phyloP scores from a whole-genome alignment of 1,140 invertebrate genomes.

The Cotesia vestalis region DNA sequence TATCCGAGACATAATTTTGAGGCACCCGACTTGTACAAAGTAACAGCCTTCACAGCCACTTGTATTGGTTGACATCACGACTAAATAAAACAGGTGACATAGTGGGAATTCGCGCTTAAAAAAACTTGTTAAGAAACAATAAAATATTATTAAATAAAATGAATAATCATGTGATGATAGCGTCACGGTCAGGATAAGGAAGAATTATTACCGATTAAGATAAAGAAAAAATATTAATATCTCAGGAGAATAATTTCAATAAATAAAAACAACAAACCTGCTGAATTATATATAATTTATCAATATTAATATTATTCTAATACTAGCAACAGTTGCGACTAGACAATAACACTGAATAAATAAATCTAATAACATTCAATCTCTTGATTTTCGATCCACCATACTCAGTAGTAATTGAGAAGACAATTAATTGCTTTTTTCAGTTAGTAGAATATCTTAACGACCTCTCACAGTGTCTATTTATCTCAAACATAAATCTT shows the following conservation, averaged over 20 bases:
- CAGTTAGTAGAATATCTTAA: not conserved
- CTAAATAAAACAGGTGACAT: constrained; percentile 51
- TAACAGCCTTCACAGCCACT: constrained; percentile 49
- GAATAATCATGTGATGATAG: constrained; percentile 3
- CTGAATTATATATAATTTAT: not conserved
- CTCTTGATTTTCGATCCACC: not conserved
- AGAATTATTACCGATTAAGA: too few relatives aligned
- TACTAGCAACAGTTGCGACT: constrained; percentile 5
- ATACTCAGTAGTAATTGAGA: not conserved
- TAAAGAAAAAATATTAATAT: too few relatives aligned
- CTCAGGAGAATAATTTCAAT: not conserved
- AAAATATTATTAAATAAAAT: not conserved
- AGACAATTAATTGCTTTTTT: too few relatives aligned
- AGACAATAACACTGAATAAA: constrained; percentile 17
- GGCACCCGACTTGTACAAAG: constrained; percentile 35
- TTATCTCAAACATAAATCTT: constrained; percentile 39
- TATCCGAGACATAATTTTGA: constrained; percentile 41
- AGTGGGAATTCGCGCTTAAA: not conserved
- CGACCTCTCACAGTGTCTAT: not conserved
- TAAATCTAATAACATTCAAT: constrained; percentile 2
- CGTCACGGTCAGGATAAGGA: too few relatives aligned
- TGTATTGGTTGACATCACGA: constrained; percentile 53
- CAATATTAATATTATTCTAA: constrained; percentile 5
- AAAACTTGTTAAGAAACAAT: not conserved
- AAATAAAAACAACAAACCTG: not conserved